phyloP scores from a whole-genome alignment of 2,888 invertebrate species.

The Drosophila austrosaltans region DNA sequence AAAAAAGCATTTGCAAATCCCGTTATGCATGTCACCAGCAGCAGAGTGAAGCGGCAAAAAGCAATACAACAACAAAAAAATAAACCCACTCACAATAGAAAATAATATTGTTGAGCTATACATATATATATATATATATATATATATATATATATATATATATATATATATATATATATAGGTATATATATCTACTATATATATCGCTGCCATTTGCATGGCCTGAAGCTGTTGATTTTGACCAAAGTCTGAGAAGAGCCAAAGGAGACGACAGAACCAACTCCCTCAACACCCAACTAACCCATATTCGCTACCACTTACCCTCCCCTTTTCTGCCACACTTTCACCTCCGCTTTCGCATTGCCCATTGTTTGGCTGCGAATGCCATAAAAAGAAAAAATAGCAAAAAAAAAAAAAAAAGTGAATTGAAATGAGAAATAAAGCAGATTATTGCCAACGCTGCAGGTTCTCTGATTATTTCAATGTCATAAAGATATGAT shows the following conservation, averaged over 20 bases:
- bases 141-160: no score
- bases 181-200: neutral
- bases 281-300: neutral
- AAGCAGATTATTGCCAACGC: constrained; percentile 5
- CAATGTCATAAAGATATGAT: constrained; percentile 9
- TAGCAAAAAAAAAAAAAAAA: neutral
- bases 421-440: constrained; percentile 1
- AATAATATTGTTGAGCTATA: constrained; percentile 51
- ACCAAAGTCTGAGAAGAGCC: constrained; percentile 1
- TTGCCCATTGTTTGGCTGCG: neutral
- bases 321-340: no score
- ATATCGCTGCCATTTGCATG: neutral
- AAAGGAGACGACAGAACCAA: neutral
- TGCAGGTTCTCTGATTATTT: constrained; percentile 8
- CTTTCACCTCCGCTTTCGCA: neutral
- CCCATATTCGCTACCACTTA: neutral
- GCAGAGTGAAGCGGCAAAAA: constrained; percentile 20
- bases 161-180: constrained; percentile 14
- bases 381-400: constrained; percentile 2
- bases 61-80: constrained; percentile 15
- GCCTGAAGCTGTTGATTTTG: constrained; percentile 11
- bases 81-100: constrained; percentile 21
- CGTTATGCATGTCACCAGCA: constrained; percentile 64
- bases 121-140: constrained; percentile 23
- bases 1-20: constrained; percentile 54